Percentiles rank a stretch among this genome's conserved stretches.
Evolutionary conservation across 2,113 vertebrate species (phyloP).

Genomic region (Saccopteryx bilineata): DNA sequence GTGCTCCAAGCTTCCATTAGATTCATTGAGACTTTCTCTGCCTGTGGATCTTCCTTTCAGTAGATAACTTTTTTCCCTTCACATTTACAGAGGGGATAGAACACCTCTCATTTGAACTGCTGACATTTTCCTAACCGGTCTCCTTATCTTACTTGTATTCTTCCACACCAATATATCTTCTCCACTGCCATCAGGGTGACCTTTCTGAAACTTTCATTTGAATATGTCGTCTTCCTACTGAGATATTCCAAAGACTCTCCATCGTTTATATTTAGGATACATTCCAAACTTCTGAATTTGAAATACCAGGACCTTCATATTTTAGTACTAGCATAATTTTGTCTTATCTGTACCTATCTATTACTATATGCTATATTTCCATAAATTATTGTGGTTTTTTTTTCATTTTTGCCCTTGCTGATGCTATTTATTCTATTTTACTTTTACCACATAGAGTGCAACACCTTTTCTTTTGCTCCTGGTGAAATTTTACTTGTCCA

Average conservation of each 20-base stretch:
- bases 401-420: slow-evolving; percentile 18
- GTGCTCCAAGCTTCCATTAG: slow-evolving; percentile 1
- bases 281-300: neutral
- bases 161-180: slow-evolving; percentile 14
- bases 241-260: slow-evolving; percentile 31
- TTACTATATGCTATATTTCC: neutral
- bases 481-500: slow-evolving; percentile 38
- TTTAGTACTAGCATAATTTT: slow-evolving; percentile 21
- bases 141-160: neutral
- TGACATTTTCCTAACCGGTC: slow-evolving; percentile 52
- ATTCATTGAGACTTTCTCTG: slow-evolving; percentile 24
- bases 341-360: neutral
- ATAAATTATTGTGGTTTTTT: slow-evolving; percentile 30
- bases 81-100: neutral
- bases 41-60: slow-evolving; percentile 19
- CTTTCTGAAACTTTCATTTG: slow-evolving; percentile 26
- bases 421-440: neutral
- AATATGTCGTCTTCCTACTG: slow-evolving; percentile 8
- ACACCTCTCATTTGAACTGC: neutral
- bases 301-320: neutral
- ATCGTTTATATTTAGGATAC: neutral
- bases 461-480: neutral
- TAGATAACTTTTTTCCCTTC: neutral
- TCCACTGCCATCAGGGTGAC: neutral
- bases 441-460: neutral